phyloP scores from a whole-genome alignment of 1,140 invertebrate genomes.

The Acromyrmex charruanus region DNA sequence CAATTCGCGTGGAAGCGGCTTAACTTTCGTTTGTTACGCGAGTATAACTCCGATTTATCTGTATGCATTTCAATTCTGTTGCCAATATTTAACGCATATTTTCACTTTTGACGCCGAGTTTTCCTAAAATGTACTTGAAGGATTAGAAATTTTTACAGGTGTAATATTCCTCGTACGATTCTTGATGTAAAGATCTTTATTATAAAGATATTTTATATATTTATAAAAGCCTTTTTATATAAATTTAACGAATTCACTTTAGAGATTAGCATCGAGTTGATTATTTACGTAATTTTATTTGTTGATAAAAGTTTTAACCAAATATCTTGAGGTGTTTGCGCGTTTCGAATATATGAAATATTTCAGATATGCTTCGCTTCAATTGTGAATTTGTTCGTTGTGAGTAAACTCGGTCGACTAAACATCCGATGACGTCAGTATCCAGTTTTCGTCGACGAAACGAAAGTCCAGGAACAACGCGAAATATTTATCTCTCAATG shows the following conservation, averaged over 20 bases:
- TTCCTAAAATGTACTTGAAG: background rate
- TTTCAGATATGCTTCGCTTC: background rate
- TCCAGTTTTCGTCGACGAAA: background rate
- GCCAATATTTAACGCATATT: slow-evolving; percentile 9
- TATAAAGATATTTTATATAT: no score
- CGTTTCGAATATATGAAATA: background rate
- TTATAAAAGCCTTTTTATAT: no score
- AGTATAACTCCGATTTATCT: background rate
- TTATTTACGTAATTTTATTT: slow-evolving; percentile 13
- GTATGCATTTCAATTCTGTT: background rate
- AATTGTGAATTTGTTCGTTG: slow-evolving; percentile 3
- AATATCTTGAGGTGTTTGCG: background rate
- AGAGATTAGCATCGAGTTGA: background rate
- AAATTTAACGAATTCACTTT: background rate
- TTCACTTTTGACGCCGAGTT: background rate
- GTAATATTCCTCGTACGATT: background rate
- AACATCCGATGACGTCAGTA: slow-evolving; percentile 19
- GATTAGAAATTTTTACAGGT: background rate
- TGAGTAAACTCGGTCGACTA: slow-evolving; percentile 28
- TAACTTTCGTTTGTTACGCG: background rate
- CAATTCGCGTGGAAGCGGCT: slow-evolving; percentile 11
- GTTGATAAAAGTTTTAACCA: background rate
- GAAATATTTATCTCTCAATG: slow-evolving; percentile 43
- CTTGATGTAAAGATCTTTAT: background rate
- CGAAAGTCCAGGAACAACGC: background rate